A percentile compares a stretch with the other conserved stretches of the same genome.
Conservation (phyloP, 2,888 invertebrate species). For the Euspilapteryx auroguttella region DNA sequence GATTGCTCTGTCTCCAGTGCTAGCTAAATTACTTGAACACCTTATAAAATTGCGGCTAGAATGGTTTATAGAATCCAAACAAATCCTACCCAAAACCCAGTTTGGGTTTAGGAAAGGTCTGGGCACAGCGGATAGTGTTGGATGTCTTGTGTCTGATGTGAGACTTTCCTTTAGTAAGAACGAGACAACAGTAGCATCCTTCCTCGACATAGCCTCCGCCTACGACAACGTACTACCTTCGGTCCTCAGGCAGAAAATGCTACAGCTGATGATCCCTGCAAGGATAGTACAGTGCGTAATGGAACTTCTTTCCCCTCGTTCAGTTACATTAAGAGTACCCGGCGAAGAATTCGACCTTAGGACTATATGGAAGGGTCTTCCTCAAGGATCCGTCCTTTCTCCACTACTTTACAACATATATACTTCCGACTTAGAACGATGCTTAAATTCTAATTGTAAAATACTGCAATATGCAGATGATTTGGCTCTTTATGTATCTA, state of each 20-base stretch:
- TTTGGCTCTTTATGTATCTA: slow-evolving; percentile 7
- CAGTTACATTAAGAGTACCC: slow-evolving; percentile 1
- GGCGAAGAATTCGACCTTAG: slow-evolving; percentile 1
- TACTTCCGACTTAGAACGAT: slow-evolving; percentile 8
- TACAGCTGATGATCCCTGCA: slow-evolving; percentile 11
- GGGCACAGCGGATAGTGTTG: slow-evolving; percentile 13
- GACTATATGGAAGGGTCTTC: slow-evolving; percentile 11
- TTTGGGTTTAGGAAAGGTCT: too few species aligned
- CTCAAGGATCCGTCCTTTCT: slow-evolving; percentile 11
- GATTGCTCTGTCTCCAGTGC: too few species aligned
- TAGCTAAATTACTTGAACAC: slow-evolving; percentile 11
- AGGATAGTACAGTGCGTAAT: slow-evolving; percentile 8
- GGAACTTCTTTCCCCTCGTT: slow-evolving; percentile 8
- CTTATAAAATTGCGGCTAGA: slow-evolving; percentile 11
- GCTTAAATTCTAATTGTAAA: slow-evolving; percentile 4
- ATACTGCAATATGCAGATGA: slow-evolving; percentile 13
- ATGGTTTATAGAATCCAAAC: slow-evolving; percentile 10
- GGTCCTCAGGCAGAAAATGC: too few species aligned
- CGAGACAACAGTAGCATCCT: slow-evolving; percentile 9
- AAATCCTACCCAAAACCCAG: slow-evolving; percentile 7
- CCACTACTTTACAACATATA: slow-evolving; percentile 11
- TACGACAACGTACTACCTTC: too few species aligned
- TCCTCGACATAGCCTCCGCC: too few species aligned
- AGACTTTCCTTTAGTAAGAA: slow-evolving; percentile 8
- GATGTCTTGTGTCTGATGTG: slow-evolving; percentile 11